A percentile compares a stretch with the other conserved stretches of the same genome.
phyloP scores from a whole-genome alignment of 2,888 invertebrate species.

The Plagiodera versicolora region DNA sequence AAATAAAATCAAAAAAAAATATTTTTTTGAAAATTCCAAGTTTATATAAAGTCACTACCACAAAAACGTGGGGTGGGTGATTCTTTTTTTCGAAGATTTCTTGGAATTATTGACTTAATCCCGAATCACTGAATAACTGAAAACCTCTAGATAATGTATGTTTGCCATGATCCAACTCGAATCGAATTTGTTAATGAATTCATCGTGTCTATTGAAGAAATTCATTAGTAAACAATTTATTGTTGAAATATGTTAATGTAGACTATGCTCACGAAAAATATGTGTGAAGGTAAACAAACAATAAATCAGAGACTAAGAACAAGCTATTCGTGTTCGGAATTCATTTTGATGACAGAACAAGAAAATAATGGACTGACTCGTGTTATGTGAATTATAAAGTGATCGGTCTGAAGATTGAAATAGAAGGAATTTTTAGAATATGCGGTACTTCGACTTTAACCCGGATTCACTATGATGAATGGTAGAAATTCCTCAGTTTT shows the following conservation, averaged over 20 bases:
- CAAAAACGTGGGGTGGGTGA: too few relatives aligned
- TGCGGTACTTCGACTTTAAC: not conserved
- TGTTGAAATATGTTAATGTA: slow-evolving; percentile 11
- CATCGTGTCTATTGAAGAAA: not conserved
- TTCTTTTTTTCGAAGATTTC: too few relatives aligned
- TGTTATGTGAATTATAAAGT: not conserved
- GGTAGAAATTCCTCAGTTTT: not conserved
- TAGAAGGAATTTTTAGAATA: not conserved
- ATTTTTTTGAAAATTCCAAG: too few relatives aligned
- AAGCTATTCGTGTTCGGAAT: not conserved
- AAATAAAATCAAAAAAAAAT: too few relatives aligned
- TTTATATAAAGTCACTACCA: too few relatives aligned
- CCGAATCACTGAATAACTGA: too few relatives aligned
- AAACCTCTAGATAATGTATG: not conserved
- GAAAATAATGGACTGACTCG: slow-evolving; percentile 6
- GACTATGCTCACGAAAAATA: not conserved
- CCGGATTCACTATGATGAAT: not conserved
- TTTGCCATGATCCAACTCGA: not conserved
- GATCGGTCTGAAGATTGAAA: not conserved
- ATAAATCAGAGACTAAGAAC: slow-evolving; percentile 1
- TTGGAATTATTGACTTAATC: too few relatives aligned
- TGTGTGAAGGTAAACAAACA: slow-evolving; percentile 6
- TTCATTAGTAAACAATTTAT: slow-evolving; percentile 11
- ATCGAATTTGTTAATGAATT: not conserved
- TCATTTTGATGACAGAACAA: slow-evolving; percentile 9